phyloP scores from a whole-genome alignment of 2,113 vertebrate genomes.

The Cygnus buccinator region DNA sequence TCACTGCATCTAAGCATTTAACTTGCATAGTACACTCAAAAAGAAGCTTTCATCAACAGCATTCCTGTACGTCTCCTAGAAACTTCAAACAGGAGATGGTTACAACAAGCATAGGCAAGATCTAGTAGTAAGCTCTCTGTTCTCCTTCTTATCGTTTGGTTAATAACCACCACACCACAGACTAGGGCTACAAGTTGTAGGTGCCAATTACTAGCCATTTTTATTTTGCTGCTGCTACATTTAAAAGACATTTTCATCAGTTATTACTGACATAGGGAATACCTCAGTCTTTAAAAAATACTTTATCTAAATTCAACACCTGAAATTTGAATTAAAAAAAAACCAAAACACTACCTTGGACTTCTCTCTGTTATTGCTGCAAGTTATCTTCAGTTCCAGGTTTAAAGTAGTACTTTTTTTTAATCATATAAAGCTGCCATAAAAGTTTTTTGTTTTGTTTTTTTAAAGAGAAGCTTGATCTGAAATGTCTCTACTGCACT shows the following conservation, averaged over 20 bases:
- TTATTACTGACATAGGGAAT: conserved; percentile 33
- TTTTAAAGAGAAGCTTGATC: conserved; percentile 66
- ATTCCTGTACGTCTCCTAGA: neutral
- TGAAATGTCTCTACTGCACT: conserved; percentile 69
- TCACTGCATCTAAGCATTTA: conserved; percentile 20
- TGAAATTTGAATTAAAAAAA: conserved; percentile 40
- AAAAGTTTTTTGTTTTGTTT: neutral
- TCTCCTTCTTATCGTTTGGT: conserved; percentile 4
- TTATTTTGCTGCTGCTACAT: conserved; percentile 36
- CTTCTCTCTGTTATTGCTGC: conserved; percentile 71
- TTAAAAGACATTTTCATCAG: conserved; percentile 37
- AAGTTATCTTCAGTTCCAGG: conserved; percentile 49
- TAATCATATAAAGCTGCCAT: conserved; percentile 49
- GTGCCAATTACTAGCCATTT: conserved; percentile 21
- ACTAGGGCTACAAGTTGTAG: conserved; percentile 1
- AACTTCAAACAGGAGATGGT: conserved; percentile 12
- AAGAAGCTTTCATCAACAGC: neutral
- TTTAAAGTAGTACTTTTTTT: conserved; percentile 27
- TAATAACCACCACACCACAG: conserved; percentile 6
- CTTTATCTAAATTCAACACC: conserved; percentile 28
- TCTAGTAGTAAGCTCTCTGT: neutral
- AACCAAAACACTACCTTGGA: neutral
- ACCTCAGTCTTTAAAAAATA: conserved; percentile 43
- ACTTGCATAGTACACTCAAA: conserved; percentile 59
- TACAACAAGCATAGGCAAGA: conserved; percentile 2